Base-by-base conservation (phyloP, 1,140 invertebrate genomes). In the Cherax destructor region DNA sequence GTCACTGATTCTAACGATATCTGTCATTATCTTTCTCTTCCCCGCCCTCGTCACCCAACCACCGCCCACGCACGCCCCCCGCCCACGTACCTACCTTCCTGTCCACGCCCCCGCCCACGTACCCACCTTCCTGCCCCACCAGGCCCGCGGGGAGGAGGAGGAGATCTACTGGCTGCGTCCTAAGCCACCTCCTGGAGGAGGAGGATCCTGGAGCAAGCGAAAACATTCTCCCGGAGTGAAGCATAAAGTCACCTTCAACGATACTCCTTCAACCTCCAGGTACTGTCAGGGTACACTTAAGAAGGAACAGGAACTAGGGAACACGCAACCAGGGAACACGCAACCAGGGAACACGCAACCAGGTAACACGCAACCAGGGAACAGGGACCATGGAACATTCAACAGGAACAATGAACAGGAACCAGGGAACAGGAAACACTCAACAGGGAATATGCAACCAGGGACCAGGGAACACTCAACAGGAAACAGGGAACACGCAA, bases 151-250 rank as follows among this genome's bases (percentile, higher is more conserved):
- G 30, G 89, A 91, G 72, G 91, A 93, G 47, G 92, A 93, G 30
- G 92, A 93, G 69, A 92, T 93, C 65, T 93, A 93, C 78, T 93
- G 92, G 92, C 84, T 93, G 24, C 96, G 91, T 95, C 95, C 30
- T 95, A 95, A 49, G 95, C 95, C 93, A 94, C 94, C 83, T 94
- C 94, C 56, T 93, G 94, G 50, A 2, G 81, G 81, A 0, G 56
- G 50, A 6, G 76, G 79, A 11, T 52, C 80, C 24, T 92, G 91
- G 91, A 78, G 61, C 24, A 89, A 89, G 59, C 47, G 86, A 11
- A 88, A 92, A 24, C 83, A 91, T 13, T 92, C 91, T 4, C 91
- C 91, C 11, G 86, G 91, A 13, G 91, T 88, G 52, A 92, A 92
- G 81, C 91, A 92, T 61, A 92, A 88, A 76, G 91, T 92, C 13